A percentile compares a stretch with the other conserved stretches of the same genome.
phyloP scores from a whole-genome alignment of 1,140 invertebrate genomes.

The Drosophila ogumai region DNA sequence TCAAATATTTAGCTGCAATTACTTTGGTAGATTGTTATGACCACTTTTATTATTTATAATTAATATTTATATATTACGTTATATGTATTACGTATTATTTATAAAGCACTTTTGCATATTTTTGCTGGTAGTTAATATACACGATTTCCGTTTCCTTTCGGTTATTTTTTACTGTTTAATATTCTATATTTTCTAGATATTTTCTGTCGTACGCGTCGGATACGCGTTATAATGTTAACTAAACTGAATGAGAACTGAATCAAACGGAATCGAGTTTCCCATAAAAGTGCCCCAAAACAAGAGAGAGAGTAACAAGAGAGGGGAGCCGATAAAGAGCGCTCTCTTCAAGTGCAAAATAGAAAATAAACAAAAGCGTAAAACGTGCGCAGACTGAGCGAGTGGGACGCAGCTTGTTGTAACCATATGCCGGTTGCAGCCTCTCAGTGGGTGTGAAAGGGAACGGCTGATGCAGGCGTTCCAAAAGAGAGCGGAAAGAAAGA shows the following conservation, averaged over 20 bases:
- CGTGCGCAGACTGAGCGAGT: conserved; percentile 58
- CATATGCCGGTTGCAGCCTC: conserved; percentile 40
- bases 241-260: conserved; percentile 58
- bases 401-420: conserved; percentile 15
- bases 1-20: conserved; percentile 41
- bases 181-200: conserved; percentile 19
- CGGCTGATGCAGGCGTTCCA: conserved; percentile 1
- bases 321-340: conserved; percentile 1
- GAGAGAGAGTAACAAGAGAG: conserved; percentile 20
- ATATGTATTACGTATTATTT: conserved; percentile 53
- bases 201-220: conserved; percentile 51
- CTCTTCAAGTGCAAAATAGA: conserved; percentile 33
- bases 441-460: not conserved
- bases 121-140: conserved; percentile 33
- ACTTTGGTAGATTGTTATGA: conserved; percentile 31
- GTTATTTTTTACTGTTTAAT: conserved; percentile 31
- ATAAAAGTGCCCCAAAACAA: conserved; percentile 51
- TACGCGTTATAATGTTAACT: conserved; percentile 80
- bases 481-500: conserved; percentile 1
- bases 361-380: conserved; percentile 75
- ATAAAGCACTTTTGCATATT: conserved; percentile 47
- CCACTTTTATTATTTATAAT: conserved; percentile 31
- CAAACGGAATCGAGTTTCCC: conserved; percentile 58
- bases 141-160: conserved; percentile 33
- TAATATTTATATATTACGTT: conserved; percentile 7